Evolutionary conservation across 2,113 vertebrate species (phyloP).

Genomic region (Phalacrocorax pelagicus): DNA sequence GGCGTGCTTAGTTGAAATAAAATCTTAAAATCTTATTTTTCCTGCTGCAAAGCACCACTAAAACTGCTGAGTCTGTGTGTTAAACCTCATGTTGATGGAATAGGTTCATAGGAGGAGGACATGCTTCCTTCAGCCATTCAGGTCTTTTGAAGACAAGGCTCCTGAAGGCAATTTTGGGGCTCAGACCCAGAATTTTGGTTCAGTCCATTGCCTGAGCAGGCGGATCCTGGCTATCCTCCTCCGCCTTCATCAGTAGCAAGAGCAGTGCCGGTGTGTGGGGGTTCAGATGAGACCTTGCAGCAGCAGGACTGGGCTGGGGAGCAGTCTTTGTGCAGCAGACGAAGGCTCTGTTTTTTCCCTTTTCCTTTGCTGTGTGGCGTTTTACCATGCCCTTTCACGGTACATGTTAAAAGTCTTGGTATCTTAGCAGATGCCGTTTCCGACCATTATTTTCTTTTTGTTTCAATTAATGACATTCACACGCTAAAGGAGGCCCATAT

Average conservation of each 20-base stretch:
- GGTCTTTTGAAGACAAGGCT: not conserved
- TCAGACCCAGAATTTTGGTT: not conserved
- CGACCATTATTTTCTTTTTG: not conserved
- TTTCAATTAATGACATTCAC: not conserved
- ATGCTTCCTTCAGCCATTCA: not conserved
- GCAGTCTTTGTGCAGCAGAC: fast-evolving
- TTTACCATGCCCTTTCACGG: fast-evolving
- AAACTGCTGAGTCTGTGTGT: fast-evolving
- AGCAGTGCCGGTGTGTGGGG: not conserved
- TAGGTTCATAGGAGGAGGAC: not conserved
- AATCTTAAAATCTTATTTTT: not conserved
- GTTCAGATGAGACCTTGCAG: fast-evolving
- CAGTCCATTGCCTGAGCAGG: not conserved
- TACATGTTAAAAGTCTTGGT: not conserved
- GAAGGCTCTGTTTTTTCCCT: not conserved
- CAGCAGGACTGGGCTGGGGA: not conserved
- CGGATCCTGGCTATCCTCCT: not conserved
- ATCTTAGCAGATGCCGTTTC: not conserved
- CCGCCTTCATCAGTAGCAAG: fast-evolving
- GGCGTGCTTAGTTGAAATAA: not conserved
- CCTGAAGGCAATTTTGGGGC: not conserved
- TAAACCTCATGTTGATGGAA: not conserved
- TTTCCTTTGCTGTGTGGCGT: not conserved
- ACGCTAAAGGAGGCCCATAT: not conserved
- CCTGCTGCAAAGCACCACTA: not conserved